Evolutionary conservation across 2,113 vertebrate genomes (phyloP), one percentile per base, ranked within the genome.

Genomic region (Erpornis zantholeuca): DNA sequence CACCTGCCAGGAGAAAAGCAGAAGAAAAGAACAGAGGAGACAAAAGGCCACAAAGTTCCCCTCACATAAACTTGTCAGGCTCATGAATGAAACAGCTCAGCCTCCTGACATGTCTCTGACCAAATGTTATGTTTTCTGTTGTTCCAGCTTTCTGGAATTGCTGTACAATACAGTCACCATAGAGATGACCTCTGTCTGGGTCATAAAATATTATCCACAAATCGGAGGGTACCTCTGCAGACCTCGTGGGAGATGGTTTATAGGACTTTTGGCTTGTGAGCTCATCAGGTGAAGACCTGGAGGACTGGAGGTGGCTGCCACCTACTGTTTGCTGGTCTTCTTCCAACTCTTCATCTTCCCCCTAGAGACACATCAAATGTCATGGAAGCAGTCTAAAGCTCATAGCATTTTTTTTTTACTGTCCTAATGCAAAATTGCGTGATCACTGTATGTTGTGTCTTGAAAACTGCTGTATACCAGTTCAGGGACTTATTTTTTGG

Each of bases 401-500:
- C 31, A 57, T 59, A 36, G 9, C 1, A n/a, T 15, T 47, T 65
- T 68, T 68, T 65, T 86, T 47, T 52, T 10, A 7, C 13, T 71
- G 9, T 33, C 22, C 16, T 56, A 78, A 65, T 44, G 25, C 9
- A 79, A 36, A 64, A 12, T 28, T 31, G 2, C 33, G 65, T 35
- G 19, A 38, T 8, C 5, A 3, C 33, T 45, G 0, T 27, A 10
- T 17, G 9, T 15, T 38, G 13, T n/a, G 3, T 69, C 18, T 44
- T 60, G 36, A 24, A 70, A 75, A 68, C 11, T 60, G 69, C 21
- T 73, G 12, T 23, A 10, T 45, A 10, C 7, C 0, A 1, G 9
- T 40, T 20, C 40, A 56, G 44, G 24, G 24, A 33, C 13, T 64
- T 70, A 21, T 1, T 3, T 61, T 83, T 73, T 81, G 45, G 5